A percentile compares a stretch with the other conserved stretches of the same genome.
phyloP scores from a whole-genome alignment of 2,888 invertebrate species.

The Sarcophaga rosellei region DNA sequence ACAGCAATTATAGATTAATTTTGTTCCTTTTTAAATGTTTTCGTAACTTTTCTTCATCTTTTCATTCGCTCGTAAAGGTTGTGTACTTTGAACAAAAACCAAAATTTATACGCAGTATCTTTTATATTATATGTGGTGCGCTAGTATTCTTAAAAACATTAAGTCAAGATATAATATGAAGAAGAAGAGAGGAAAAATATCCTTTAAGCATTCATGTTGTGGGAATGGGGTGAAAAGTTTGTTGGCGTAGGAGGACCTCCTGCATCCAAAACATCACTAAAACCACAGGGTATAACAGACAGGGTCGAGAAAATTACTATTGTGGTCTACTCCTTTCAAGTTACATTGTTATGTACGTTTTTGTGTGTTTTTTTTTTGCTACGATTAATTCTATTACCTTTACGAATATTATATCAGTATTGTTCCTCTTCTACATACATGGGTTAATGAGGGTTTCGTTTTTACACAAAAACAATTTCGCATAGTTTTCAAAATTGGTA shows the following conservation, averaged over 20 bases:
- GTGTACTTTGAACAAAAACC: constrained; percentile 44
- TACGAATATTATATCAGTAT: constrained; percentile 37
- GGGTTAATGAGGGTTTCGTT: constrained; percentile 7
- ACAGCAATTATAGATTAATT: constrained; percentile 66
- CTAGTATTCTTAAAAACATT: too few species aligned
- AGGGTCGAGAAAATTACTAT: neutral
- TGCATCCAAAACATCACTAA: constrained; percentile 39
- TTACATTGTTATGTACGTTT: constrained; percentile 34
- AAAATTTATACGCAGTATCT: constrained; percentile 23
- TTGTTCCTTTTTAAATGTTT: constrained; percentile 34
- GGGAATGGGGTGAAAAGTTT: constrained; percentile 9
- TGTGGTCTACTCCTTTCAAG: constrained; percentile 29
- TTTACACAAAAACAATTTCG: constrained; percentile 48
- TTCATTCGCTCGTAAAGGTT: neutral
- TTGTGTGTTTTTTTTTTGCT: neutral
- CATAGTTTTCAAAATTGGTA: constrained; percentile 58
- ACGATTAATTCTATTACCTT: constrained; percentile 56
- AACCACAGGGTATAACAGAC: constrained; percentile 11
- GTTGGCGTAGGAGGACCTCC: constrained; percentile 31
- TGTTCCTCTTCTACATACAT: constrained; percentile 26
- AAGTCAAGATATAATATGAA: too few species aligned
- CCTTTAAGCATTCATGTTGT: neutral
- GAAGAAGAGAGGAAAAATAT: too few species aligned
- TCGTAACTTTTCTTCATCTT: neutral
- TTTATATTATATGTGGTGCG: neutral